These are phyloP conservation scores for Eristalis pertinax DNA, from an alignment of 2,888 invertebrate genomes.

Conservation along the genomic window DNA sequence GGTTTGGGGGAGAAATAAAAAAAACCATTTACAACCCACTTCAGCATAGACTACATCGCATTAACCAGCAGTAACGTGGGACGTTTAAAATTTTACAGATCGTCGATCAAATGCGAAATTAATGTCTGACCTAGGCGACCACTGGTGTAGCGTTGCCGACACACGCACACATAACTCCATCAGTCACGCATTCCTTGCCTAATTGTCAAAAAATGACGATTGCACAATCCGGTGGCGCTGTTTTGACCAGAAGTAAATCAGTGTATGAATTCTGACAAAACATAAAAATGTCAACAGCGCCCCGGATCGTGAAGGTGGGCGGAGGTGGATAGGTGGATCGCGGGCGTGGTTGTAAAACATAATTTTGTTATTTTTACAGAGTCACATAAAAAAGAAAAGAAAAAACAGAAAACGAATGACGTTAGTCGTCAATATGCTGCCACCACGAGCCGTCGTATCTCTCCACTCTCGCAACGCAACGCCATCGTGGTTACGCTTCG, in stretches of 20 bases:
- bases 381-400: neutral
- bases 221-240: constrained; percentile 22
- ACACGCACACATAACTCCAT: neutral
- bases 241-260: constrained; percentile 8
- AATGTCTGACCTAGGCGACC: neutral
- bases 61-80: constrained; percentile 5
- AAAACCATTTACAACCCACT: neutral
- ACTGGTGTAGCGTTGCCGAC: neutral
- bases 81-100: constrained; percentile 31
- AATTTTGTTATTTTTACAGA: neutral
- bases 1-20: neutral
- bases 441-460: constrained; percentile 6
- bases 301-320: neutral
- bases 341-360: neutral
- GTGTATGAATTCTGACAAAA: constrained; percentile 19
- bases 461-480: constrained; percentile 10
- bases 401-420: constrained; percentile 46
- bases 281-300: constrained; percentile 12
- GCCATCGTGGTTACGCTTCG: constrained; percentile 26
- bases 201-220: constrained; percentile 44
- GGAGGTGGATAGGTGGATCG: too few relatives aligned
- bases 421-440: constrained; percentile 8
- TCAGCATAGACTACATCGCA: neutral
- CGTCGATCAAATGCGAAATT: constrained; percentile 1
- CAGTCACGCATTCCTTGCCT: constrained; percentile 10